phyloP scores from a whole-genome alignment of 2,888 invertebrate genomes.

The Scrobipalpa costella region DNA sequence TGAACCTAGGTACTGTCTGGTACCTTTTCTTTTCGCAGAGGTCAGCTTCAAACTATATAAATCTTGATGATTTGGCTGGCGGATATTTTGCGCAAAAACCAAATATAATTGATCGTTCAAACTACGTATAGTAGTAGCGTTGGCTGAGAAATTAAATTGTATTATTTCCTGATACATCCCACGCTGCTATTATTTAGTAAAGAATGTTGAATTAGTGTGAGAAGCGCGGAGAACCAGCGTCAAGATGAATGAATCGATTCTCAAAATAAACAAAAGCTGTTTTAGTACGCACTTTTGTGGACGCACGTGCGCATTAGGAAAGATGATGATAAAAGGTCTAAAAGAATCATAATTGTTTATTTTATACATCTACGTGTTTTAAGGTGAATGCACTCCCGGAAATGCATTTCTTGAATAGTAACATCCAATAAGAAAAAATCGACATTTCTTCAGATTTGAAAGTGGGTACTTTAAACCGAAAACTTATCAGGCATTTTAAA shows the following conservation, averaged over 20 bases:
- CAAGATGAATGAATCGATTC: constrained; percentile 1
- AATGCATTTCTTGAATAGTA: not conserved
- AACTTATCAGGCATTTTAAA: too few species aligned
- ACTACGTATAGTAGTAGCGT: not conserved
- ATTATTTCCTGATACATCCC: constrained; percentile 5
- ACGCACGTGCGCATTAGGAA: not conserved
- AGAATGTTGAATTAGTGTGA: not conserved
- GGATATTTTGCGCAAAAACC: not conserved
- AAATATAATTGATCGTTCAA: not conserved
- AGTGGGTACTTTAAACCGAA: not conserved
- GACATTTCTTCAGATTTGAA: not conserved
- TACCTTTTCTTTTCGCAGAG: constrained; percentile 17
- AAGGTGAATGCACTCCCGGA: not conserved
- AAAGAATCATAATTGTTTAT: not conserved
- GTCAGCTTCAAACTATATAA: not conserved
- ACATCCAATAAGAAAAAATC: not conserved
- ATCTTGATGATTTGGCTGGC: not conserved
- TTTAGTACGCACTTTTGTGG: constrained; percentile 1
- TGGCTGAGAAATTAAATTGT: not conserved
- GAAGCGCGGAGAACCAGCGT: not conserved
- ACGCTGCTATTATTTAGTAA: not conserved
- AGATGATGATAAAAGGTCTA: not conserved
- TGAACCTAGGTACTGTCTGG: constrained; percentile 21
- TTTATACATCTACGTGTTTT: not conserved
- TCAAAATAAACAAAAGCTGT: constrained; percentile 8